A percentile compares a stretch with the other conserved stretches of the same genome.
phyloP scores from a whole-genome alignment of 2,888 invertebrate genomes.

The Amblyjoppa fuscipennis region DNA sequence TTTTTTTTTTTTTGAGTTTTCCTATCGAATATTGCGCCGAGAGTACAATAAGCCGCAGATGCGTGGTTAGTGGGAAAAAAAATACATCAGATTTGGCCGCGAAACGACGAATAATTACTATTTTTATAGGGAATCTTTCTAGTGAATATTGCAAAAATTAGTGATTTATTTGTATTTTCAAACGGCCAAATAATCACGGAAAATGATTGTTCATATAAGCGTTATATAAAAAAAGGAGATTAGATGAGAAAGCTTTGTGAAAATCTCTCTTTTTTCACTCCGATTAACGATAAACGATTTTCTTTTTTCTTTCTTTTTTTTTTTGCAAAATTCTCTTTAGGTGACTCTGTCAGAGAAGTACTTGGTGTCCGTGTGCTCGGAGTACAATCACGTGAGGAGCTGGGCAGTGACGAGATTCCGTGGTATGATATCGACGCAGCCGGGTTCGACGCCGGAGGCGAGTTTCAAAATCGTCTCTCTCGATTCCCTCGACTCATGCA shows the following conservation, averaged over 20 bases:
- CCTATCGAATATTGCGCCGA: no score
- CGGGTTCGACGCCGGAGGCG: constrained; percentile 98
- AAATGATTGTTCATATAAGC: no score
- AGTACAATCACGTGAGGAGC: constrained; percentile 98
- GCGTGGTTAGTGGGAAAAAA: no score
- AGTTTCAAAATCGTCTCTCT: constrained; percentile 98
- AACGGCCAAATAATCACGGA: no score
- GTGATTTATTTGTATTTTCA: no score
- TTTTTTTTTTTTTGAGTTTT: no score
- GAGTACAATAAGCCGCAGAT: no score
- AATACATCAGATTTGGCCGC: no score
- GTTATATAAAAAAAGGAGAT: no score
- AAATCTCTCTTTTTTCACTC: neutral
- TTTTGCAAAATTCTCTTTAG: constrained; percentile 83
- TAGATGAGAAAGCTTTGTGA: neutral
- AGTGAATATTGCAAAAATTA: no score
- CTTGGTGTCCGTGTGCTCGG: constrained; percentile 97
- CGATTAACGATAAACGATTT: neutral
- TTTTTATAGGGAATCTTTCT: no score
- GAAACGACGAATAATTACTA: no score
- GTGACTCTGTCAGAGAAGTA: constrained; percentile 98
- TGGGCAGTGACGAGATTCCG: constrained; percentile 99
- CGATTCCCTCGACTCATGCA: constrained; percentile 89
- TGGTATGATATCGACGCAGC: constrained; percentile 99
- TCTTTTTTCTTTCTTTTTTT: neutral